Conservation (phyloP, 1,140 invertebrate species). For the Popillia japonica region DNA sequence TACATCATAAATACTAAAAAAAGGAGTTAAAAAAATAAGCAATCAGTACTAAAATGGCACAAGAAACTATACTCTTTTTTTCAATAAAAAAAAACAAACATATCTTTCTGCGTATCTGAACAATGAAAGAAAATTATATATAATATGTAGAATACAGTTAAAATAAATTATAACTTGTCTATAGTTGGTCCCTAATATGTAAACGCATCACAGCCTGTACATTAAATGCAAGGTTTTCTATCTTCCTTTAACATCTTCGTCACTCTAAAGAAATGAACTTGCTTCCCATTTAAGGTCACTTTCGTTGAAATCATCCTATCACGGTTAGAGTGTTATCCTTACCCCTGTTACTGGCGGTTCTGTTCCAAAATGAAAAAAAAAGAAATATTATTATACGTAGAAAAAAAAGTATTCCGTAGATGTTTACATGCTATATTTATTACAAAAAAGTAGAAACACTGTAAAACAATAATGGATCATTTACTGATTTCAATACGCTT, state of each 20-base stretch:
- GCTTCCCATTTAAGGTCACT: slow-evolving; percentile 45
- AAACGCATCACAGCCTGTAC: slow-evolving; percentile 32
- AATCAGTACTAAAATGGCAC: slow-evolving; percentile 37
- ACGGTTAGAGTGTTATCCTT: slow-evolving; percentile 64
- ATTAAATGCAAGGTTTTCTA: slow-evolving; percentile 24
- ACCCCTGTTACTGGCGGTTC: slow-evolving; percentile 64
- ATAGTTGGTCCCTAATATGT: slow-evolving; percentile 32
- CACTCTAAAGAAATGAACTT: background rate
- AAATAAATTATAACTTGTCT: slow-evolving; percentile 35
- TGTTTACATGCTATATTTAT: slow-evolving; percentile 14
- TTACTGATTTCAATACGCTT: no score
- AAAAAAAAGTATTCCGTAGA: background rate
- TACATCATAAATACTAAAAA: slow-evolving; percentile 33
- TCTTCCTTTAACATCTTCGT: slow-evolving; percentile 13
- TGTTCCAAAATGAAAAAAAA: slow-evolving; percentile 55
- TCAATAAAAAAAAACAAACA: no score
- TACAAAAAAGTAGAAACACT: no score
- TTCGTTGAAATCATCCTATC: slow-evolving; percentile 48
- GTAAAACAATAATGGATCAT: no score
- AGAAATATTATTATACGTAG: slow-evolving; percentile 39
- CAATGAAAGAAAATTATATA: background rate
- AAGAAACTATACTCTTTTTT: no score
- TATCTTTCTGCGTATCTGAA: background rate
- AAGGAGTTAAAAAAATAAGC: slow-evolving; percentile 14
- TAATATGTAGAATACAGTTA: no score